These are phyloP conservation scores for Syngnathus typhle DNA, from an alignment of 2,113 vertebrate genomes.

Conservation along the genomic window DNA sequence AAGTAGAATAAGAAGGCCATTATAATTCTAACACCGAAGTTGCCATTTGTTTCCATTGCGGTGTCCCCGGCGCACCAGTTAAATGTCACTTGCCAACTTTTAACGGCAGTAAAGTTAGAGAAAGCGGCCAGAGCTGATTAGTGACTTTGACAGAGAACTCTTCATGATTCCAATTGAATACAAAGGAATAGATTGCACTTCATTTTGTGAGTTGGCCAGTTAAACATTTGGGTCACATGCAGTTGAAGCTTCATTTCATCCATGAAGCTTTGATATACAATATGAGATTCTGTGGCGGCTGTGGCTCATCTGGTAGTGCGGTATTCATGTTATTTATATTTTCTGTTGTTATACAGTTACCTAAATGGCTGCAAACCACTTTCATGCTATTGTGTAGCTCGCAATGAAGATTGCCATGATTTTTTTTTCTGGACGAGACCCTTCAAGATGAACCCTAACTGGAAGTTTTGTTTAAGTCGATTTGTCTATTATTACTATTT, in stretches of 20 bases:
- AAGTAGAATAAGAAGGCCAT: conserved; percentile 63
- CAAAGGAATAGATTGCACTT: conserved; percentile 51
- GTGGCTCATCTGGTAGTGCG: too few species aligned
- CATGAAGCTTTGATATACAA: too few species aligned
- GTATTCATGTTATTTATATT: too few species aligned
- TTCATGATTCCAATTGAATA: conserved; percentile 27
- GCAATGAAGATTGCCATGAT: not conserved
- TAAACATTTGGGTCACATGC: not conserved
- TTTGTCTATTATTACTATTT: not conserved
- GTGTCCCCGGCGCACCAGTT: conserved; percentile 58
- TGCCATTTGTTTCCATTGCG: conserved; percentile 68
- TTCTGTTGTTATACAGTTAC: too few species aligned
- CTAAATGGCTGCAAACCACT: not conserved
- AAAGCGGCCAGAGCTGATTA: conserved; percentile 57
- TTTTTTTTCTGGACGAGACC: not conserved
- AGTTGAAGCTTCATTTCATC: not conserved
- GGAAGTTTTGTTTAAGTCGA: not conserved
- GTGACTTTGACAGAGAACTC: conserved; percentile 46
- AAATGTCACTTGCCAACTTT: conserved; percentile 69
- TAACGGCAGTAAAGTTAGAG: conserved; percentile 62
- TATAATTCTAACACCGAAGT: conserved; percentile 64
- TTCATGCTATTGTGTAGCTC: not conserved
- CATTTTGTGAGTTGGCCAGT: conserved; percentile 16
- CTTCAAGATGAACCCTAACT: not conserved
- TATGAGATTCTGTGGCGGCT: too few species aligned